Evolutionary conservation across 2,797 vertebrate genomes (phyloP).

Genomic region (Hippocampus kuda): DNA sequence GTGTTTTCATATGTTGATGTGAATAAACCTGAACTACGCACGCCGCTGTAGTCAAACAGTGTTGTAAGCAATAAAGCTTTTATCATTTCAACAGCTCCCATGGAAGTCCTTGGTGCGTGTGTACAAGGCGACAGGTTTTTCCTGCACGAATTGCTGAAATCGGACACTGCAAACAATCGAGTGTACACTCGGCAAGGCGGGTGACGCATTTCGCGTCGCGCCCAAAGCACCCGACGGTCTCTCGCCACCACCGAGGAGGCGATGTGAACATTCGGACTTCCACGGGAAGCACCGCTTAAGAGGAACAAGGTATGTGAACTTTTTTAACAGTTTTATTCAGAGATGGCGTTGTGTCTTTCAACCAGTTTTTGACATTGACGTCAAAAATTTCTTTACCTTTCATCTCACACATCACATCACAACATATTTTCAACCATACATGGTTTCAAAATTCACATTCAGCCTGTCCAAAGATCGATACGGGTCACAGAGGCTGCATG

Average conservation of each 20-base stretch:
- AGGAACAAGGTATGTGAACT: not conserved
- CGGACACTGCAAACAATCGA: constrained; percentile 6
- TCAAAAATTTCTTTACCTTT: no score
- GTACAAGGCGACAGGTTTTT: constrained; percentile 1
- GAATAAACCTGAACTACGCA: constrained; percentile 40
- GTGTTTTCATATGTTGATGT: constrained; percentile 28
- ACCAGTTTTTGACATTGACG: no score
- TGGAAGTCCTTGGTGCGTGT: not conserved
- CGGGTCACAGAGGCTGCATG: no score
- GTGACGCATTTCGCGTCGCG: not conserved
- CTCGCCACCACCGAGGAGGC: not conserved
- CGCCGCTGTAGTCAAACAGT: constrained; percentile 40
- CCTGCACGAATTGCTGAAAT: constrained; percentile 16
- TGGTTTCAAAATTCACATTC: no score
- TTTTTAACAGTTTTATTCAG: not conserved
- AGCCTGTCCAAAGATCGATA: no score
- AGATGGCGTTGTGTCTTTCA: no score
- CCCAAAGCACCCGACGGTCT: not conserved
- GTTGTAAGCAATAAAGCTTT: constrained; percentile 56
- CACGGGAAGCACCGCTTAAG: not conserved
- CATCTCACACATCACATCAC: no score
- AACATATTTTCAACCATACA: no score
- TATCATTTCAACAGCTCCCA: constrained; percentile 34
- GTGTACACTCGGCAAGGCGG: not conserved
- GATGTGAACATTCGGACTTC: not conserved